Percentiles rank a stretch among this genome's conserved stretches.
These are phyloP conservation scores for Dysmachus trigonus DNA, from an alignment of 2,888 invertebrate genomes.

Conservation along the genomic window DNA sequence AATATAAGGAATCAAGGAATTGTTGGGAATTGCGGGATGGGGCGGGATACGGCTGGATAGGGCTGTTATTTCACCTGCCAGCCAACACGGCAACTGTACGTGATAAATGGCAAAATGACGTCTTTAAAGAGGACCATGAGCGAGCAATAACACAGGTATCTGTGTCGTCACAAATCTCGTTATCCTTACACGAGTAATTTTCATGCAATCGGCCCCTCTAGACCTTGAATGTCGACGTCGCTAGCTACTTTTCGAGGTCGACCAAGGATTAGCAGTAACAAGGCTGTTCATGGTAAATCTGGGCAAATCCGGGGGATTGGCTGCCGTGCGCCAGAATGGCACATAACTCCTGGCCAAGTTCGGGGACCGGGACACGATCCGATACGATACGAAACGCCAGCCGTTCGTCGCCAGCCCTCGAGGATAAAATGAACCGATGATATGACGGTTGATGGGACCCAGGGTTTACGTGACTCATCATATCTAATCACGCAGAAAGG, in stretches of 20 bases:
- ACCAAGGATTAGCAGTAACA: neutral
- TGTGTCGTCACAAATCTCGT: neutral
- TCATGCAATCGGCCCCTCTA: neutral
- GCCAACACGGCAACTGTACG: neutral
- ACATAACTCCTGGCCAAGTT: neutral
- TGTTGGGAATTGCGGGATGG: neutral
- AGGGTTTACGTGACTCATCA: neutral
- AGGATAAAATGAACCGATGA: neutral
- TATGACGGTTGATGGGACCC: neutral
- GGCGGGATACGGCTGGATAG: neutral
- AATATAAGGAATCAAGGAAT: neutral
- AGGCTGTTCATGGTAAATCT: neutral
- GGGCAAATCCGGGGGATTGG: neutral
- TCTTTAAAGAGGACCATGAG: neutral
- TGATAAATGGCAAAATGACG: neutral
- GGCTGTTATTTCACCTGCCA: neutral
- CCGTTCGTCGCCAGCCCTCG: neutral
- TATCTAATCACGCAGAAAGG: constrained; percentile 17
- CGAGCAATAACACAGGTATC: neutral
- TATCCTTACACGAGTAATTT: neutral
- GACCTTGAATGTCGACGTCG: neutral
- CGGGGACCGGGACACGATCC: neutral
- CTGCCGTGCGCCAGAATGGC: neutral
- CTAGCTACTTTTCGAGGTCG: neutral
- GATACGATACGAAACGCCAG: too few species aligned